Base-by-base conservation (phyloP, 1,140 invertebrate species). In the Antheraea pernyi region DNA sequence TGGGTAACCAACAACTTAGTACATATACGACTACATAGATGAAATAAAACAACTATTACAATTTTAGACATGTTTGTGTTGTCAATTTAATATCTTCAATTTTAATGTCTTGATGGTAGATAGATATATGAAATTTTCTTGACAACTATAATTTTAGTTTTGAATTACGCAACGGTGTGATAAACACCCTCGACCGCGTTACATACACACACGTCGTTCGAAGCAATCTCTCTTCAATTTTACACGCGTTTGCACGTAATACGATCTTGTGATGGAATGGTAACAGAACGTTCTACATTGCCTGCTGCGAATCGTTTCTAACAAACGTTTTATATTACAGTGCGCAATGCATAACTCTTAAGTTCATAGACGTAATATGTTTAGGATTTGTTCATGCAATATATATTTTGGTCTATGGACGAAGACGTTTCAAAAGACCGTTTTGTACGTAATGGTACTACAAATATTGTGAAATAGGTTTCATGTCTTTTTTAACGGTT, bases 221-320 rank as follows among this genome's bases (percentile, higher is more conserved):
- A 84, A 80, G 84, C 84, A 89, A 89, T 89, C 80, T 82, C 81
- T 83, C 76, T 74, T 84, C 85, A 87, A 89, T 89, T 89, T 89
- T 83, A 87, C 85, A 86, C 83, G 82, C 82, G 80, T 83, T 84
- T 84, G 80, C 79, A 82, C 83, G 83, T 86, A 86, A 88, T 72
- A 65, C 76, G 83, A 86, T 86, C 80, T 75, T 60, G 65, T 71
- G 75, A 79, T 73, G 75, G 71, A 74, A 79, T 75, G 70, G 64
- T 71, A 79, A 74, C 71, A 65, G 53, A 42, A 19, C 67, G 39
- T 53, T 53, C 46, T 72, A 67, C 68, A 70, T 73, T 72, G 67
- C 71, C 37, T 19, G 59, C 61, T 63, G 16, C 11, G 59, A 10
- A 36, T 19, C 59, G 8, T 8, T 61, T 22, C 59, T 61, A 61